Evolutionary conservation across 2,797 vertebrate genomes (phyloP), one percentile per base, ranked within the genome.

Genomic region (Myotis vivesi): DNA sequence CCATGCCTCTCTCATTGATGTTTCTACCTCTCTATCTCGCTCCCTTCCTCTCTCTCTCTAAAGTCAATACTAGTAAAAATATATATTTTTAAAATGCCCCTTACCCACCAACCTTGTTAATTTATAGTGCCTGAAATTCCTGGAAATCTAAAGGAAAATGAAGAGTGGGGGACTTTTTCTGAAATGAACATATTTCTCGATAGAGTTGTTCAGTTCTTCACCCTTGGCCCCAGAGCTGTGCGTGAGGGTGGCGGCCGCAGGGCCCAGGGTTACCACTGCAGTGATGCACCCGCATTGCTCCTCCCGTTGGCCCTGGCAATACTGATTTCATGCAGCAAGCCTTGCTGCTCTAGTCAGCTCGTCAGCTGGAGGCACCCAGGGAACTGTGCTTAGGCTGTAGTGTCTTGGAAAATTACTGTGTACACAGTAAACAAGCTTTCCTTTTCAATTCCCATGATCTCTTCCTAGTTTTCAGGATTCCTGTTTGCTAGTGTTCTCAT

Each of bases 381-480:
- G 46, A 84, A 38, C 9, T 9, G 66, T 30, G 59, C 36, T 59
- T 64, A 16, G 22, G 53, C 11, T 86, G 46, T 51, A 1, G 7
- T 36, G 69, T n/a, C 92, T 84, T 23, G 33, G 44, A n/a, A 88
- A 93, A 82, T 72, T 22, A 25, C 41, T 19, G 46, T 51, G 53
- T 20, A 4, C 41, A 25, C 16, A 77, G 1, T 55, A 76, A 76
- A 59, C 59, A 77, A n/a, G 30, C 46, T 77, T 90, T 72, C n/a
- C 72, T 69, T 88, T 62, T 91, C 51, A 15, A 2, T 66, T n/a
- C 77, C 64, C 59, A 4, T 38, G 6, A 12, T 64, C 9, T 80
- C 85, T 28, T 66, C 6, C 5, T 30, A 2, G 66, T 28, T 72
- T 72, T 38, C 68, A 30, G 46, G 30, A 62, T 36, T 85, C 64